These are phyloP conservation scores for Tupaia tana DNA, from an alignment of 2,113 vertebrate species.

Conservation along the genomic window DNA sequence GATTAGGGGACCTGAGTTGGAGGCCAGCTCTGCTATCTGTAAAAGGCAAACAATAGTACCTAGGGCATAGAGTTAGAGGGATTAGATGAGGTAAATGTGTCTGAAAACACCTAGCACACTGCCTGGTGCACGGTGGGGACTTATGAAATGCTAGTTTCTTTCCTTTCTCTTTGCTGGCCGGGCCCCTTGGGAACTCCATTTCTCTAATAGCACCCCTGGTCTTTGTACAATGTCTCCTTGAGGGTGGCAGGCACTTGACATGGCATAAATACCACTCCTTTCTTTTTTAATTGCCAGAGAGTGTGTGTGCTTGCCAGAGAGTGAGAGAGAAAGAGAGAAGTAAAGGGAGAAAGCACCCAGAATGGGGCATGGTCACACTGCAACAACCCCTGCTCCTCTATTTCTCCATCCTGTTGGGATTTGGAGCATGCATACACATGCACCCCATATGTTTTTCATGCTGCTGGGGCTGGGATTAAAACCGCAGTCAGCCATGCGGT, in stretches of 20 bases:
- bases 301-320: too few relatives aligned
- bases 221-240: background rate
- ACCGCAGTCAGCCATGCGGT: too few relatives aligned
- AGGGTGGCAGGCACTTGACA: background rate
- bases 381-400: too few relatives aligned
- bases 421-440: too few relatives aligned
- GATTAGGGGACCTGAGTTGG: conserved; percentile 37
- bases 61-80: background rate
- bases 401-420: too few relatives aligned
- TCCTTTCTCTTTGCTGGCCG: background rate
- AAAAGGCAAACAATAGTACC: background rate
- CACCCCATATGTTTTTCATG: too few relatives aligned
- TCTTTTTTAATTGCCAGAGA: too few relatives aligned
- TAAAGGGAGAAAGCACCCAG: too few relatives aligned
- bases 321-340: too few relatives aligned
- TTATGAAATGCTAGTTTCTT: background rate
- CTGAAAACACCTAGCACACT: background rate
- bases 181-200: background rate
- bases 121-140: background rate
- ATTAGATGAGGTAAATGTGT: background rate
- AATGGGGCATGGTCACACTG: too few relatives aligned
- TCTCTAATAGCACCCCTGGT: background rate
- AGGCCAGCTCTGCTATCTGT: conserved; percentile 36
- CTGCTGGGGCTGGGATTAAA: too few relatives aligned
- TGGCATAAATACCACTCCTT: background rate